These are phyloP conservation scores for Sialis fuliginosa DNA, from an alignment of 2,888 invertebrate genomes.

Conservation along the genomic window DNA sequence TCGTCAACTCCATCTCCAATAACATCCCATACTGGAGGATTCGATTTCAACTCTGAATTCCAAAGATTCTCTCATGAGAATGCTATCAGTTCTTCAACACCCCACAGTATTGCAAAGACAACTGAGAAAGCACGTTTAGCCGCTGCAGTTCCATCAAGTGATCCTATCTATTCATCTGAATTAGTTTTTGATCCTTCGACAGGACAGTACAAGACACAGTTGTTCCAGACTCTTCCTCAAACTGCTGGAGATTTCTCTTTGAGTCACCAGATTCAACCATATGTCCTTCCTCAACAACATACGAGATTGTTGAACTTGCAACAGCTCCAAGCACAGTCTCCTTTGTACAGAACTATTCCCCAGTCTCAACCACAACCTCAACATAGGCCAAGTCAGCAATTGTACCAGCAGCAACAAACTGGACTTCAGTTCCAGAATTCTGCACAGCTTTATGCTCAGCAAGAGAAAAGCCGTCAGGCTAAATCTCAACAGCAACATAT, in stretches of 20 bases:
- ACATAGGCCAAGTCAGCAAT: constrained; percentile 11
- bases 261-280: constrained; percentile 58
- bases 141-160: constrained; percentile 23
- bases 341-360: constrained; percentile 31
- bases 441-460: constrained; percentile 31
- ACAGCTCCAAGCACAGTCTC: constrained; percentile 34
- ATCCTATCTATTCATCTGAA: constrained; percentile 61
- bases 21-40: constrained; percentile 21
- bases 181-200: constrained; percentile 57
- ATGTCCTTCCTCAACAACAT: constrained; percentile 32
- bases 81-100: constrained; percentile 35
- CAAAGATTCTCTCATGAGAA: constrained; percentile 54
- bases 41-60: constrained; percentile 58
- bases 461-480: constrained; percentile 44
- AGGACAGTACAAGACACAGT: constrained; percentile 61
- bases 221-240: constrained; percentile 59
- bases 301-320: constrained; percentile 37
- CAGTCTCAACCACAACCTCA: constrained; percentile 18
- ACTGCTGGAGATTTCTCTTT: constrained; percentile 48
- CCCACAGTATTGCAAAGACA: constrained; percentile 17
- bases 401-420: constrained; percentile 38
- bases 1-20: constrained; percentile 23
- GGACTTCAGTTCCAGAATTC: constrained; percentile 14
- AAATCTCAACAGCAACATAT: constrained; percentile 49
- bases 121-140: constrained; percentile 23